Percentiles rank a stretch among this genome's conserved stretches.
phyloP scores from a whole-genome alignment of 2,797 vertebrate species.

The Balearica regulorum region DNA sequence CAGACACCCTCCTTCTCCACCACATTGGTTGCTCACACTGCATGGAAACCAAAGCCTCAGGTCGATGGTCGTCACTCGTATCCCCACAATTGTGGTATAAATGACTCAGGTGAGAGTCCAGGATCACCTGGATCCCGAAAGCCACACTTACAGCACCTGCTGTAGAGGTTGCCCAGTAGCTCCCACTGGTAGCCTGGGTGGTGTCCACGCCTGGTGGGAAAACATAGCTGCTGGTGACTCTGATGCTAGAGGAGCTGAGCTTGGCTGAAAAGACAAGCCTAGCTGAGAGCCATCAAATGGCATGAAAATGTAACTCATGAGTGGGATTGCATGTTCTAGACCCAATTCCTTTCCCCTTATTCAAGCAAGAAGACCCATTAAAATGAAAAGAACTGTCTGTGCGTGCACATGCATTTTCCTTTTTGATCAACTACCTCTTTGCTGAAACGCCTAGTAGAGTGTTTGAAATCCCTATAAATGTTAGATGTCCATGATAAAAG shows the following conservation, averaged over 20 bases:
- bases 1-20: neutral
- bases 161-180: neutral
- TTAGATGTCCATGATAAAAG: constrained; percentile 46
- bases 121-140: neutral
- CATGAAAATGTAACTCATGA: neutral
- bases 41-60: neutral
- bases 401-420: neutral
- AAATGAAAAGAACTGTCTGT: neutral
- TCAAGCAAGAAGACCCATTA: constrained; percentile 18
- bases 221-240: neutral
- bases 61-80: neutral
- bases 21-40: neutral
- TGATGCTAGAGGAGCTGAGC: neutral
- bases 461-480: constrained; percentile 33
- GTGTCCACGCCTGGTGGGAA: neutral
- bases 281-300: neutral
- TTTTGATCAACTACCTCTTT: constrained; percentile 26
- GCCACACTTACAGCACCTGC: neutral
- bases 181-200: neutral
- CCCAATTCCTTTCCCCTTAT: neutral
- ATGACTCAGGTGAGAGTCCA: neutral
- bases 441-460: neutral
- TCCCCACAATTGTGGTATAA: too few species aligned
- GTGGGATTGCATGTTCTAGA: neutral
- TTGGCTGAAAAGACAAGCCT: neutral